Base-by-base conservation (phyloP, 2,113 vertebrate species). In the Aptenodytes patagonicus region DNA sequence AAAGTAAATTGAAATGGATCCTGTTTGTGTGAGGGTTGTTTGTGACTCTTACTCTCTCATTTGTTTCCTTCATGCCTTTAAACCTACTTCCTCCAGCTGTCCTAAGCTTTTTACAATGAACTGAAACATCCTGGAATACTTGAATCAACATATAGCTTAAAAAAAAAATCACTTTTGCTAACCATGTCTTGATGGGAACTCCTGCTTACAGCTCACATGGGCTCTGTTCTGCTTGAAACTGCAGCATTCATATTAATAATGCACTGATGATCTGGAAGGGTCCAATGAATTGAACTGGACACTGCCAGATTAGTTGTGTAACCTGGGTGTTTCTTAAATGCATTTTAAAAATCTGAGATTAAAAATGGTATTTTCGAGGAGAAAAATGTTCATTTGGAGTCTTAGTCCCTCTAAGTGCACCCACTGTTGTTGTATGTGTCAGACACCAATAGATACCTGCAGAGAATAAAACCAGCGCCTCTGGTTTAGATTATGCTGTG, bases 11-110 rank as follows among this genome's bases (percentile, higher is more conserved):
- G 92, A 79, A 84, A 62, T 38, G 77, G 76, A 94, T 77, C 82
- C 78, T 89, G 87, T 90, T 94, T 64, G 44, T 81, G 38, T 52
- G 55, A 80, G 89, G 77, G 54, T 96, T 76, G 49, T 94, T 87
- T 90, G 69, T 62, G 84, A 49, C 75, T 94, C 61, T 75, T 76
- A 24, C 21, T 83, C 68, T 77, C 83, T 92, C 69, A 15, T 84
- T 85, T 83, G 82, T 94, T 97, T 97, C 92, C 96, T 95, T 88
- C 57, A 14, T 95, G 93, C 71, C 76, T 95, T 84, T 90, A 80
- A 94, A 92, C 64, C 29, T 69, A 61, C 73, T 98, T 97, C 96
- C 94, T 96, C 78, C 90, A 92, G 85, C 96, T 96, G 94, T 87
- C 86, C 90, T 42, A 10, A 84, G 79, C 84, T 73, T 93, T 91